Evolutionary conservation across 1,140 invertebrate species (phyloP).

Genomic region (Ips nitidus): DNA sequence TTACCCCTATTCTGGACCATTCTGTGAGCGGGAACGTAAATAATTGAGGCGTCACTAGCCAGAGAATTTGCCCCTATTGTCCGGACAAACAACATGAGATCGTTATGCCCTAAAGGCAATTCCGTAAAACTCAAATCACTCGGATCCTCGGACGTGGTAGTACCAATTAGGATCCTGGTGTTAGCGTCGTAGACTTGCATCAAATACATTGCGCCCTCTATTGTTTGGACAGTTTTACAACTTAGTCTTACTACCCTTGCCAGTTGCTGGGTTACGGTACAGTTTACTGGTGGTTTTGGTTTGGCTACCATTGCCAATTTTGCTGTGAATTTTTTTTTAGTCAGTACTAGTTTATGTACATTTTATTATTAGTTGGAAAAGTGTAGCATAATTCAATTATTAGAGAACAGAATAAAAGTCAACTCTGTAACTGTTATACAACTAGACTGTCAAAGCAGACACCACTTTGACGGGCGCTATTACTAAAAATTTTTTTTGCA

Average conservation of each 20-base stretch:
- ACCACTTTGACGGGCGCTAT: too few relatives aligned
- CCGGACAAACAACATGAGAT: constrained; percentile 57
- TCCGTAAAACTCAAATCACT: constrained; percentile 55
- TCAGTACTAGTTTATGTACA: not conserved
- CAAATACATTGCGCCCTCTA: constrained; percentile 52
- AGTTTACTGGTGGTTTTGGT: constrained; percentile 50
- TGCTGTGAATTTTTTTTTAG: not conserved
- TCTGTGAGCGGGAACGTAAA: constrained; percentile 49
- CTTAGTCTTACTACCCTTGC: constrained; percentile 54
- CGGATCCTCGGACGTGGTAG: constrained; percentile 55
- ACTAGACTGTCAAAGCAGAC: too few relatives aligned
- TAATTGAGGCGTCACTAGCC: constrained; percentile 58
- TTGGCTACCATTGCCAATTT: constrained; percentile 22
- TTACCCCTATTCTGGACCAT: constrained; percentile 50
- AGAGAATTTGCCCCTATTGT: constrained; percentile 55
- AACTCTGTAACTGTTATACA: too few relatives aligned
- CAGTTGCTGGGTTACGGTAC: constrained; percentile 56
- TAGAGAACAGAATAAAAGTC: too few relatives aligned
- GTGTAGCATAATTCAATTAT: too few relatives aligned
- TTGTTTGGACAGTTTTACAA: not conserved
- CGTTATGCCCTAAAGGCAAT: constrained; percentile 54
- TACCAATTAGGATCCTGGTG: constrained; percentile 56
- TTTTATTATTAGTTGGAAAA: too few relatives aligned
- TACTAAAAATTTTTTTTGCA: too few relatives aligned
- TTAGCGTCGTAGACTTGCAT: constrained; percentile 60